These are phyloP conservation scores for Leuciscus idus DNA, from an alignment of 2,113 vertebrate genomes.

Conservation along the genomic window DNA sequence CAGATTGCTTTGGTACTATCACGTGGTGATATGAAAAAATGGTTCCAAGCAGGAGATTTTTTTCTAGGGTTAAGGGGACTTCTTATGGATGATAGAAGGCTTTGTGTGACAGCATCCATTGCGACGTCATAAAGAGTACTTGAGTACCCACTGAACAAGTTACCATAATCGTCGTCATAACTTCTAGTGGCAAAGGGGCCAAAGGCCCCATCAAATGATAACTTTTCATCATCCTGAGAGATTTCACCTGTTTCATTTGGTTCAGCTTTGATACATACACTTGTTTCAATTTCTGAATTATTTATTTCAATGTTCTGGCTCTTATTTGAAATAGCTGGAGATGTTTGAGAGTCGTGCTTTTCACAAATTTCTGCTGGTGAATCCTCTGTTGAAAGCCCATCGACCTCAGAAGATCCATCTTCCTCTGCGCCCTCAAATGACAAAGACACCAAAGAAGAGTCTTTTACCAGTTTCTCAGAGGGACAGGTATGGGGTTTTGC, in stretches of 20 bases:
- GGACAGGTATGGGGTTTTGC: conserved; percentile 61
- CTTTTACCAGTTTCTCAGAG: conserved; percentile 70
- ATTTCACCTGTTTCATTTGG: conserved; percentile 79
- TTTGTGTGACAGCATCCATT: conserved; percentile 97
- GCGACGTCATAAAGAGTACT: conserved; percentile 95
- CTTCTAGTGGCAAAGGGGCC: conserved; percentile 80
- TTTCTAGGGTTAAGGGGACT: conserved; percentile 87
- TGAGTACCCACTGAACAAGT: conserved; percentile 89
- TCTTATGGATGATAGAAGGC: conserved; percentile 87
- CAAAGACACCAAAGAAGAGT: conserved; percentile 72
- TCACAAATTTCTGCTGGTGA: conserved; percentile 59
- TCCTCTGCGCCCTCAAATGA: conserved; percentile 69
- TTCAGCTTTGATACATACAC: conserved; percentile 77
- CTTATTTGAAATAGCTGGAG: conserved; percentile 67
- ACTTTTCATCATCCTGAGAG: conserved; percentile 80
- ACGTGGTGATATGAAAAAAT: conserved; percentile 96
- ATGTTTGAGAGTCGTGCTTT: conserved; percentile 58
- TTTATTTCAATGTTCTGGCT: conserved; percentile 66
- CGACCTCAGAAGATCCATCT: conserved; percentile 74
- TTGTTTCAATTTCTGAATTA: conserved; percentile 59
- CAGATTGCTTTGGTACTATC: conserved; percentile 98
- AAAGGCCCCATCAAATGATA: conserved; percentile 74
- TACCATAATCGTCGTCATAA: conserved; percentile 87
- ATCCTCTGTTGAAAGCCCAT: conserved; percentile 61
- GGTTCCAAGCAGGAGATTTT: conserved; percentile 98